Evolutionary conservation across 2,797 vertebrate genomes (phyloP).

Genomic region (Protosalanx chinensis): DNA sequence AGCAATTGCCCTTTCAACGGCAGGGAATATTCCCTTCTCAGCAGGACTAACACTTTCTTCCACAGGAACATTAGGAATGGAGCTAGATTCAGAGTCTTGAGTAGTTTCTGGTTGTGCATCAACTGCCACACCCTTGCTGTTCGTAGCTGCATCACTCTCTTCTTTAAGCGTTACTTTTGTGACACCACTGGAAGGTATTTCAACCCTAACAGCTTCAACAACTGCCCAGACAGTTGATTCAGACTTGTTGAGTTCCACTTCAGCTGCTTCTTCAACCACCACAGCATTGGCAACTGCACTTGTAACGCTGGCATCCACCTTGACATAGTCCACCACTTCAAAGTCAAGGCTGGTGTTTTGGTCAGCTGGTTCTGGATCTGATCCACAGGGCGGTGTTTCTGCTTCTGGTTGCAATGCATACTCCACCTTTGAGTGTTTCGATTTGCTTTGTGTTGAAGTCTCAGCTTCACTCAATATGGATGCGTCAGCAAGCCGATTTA

Average conservation of each 20-base stretch:
- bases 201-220: slow-evolving; percentile 12
- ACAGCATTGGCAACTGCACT: slow-evolving; percentile 17
- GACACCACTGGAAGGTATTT: slow-evolving; percentile 4
- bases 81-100: slow-evolving; percentile 1
- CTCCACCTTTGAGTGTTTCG: background rate
- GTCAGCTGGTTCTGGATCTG: no score
- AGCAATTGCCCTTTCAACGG: no score
- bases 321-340: background rate
- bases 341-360: background rate
- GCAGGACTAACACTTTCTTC: background rate
- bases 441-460: slow-evolving; percentile 33
- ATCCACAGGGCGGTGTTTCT: background rate
- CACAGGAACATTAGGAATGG: background rate
- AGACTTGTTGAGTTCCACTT: no score
- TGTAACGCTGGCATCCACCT: slow-evolving; percentile 8
- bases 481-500: background rate
- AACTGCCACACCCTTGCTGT: background rate
- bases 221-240: slow-evolving; percentile 5
- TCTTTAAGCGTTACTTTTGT: slow-evolving; percentile 2
- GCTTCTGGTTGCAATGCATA: background rate
- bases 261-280: background rate
- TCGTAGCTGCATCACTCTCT: background rate
- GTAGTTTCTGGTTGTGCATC: slow-evolving; percentile 7
- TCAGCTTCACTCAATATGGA: slow-evolving; percentile 12
- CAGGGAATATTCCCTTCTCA: background rate